Percentiles rank a stretch among this genome's conserved stretches.
Evolutionary conservation across 92 coral and sea anemone species (phyloP).

Genomic region (Umimayanthus kanabou): DNA sequence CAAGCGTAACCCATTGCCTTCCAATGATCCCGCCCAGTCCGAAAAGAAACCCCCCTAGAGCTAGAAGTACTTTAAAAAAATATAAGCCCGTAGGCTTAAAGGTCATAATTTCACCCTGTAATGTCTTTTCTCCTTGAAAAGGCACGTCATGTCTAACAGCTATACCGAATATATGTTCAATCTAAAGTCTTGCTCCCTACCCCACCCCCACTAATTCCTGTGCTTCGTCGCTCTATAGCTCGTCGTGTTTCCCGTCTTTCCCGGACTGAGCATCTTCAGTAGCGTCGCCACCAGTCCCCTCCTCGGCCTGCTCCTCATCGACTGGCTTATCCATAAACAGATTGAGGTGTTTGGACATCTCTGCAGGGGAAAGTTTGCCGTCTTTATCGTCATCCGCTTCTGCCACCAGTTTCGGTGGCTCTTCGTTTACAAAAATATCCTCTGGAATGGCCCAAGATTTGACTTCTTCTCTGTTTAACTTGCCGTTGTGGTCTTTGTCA

Average conservation of each 20-base stretch:
- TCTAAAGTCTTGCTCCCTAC: not conserved
- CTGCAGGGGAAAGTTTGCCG: conserved; percentile 82
- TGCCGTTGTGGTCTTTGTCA: conserved; percentile 80
- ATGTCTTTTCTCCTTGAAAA: not conserved
- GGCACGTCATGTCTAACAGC: not conserved
- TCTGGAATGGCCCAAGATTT: conserved; percentile 84
- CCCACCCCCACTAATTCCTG: not conserved
- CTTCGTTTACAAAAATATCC: conserved; percentile 78
- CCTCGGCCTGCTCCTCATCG: conserved; percentile 17
- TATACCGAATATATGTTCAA: not conserved
- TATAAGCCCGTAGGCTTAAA: not conserved
- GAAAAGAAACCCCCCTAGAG: not conserved
- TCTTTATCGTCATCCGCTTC: conserved; percentile 88
- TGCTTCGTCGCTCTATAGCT: not conserved
- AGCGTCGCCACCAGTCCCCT: not conserved
- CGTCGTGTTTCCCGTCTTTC: conserved; percentile 42
- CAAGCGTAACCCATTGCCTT: not conserved
- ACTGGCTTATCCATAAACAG: conserved; percentile 74
- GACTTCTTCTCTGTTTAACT: conserved; percentile 70
- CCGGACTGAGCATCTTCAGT: not conserved
- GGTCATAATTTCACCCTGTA: too few relatives aligned
- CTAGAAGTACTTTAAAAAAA: too few relatives aligned
- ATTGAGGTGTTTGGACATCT: conserved; percentile 68
- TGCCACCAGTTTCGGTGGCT: conserved; percentile 77
- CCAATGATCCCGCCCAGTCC: not conserved